These are phyloP conservation scores for Euglossa dilemma DNA, from an alignment of 1,140 invertebrate species.

Conservation along the genomic window DNA sequence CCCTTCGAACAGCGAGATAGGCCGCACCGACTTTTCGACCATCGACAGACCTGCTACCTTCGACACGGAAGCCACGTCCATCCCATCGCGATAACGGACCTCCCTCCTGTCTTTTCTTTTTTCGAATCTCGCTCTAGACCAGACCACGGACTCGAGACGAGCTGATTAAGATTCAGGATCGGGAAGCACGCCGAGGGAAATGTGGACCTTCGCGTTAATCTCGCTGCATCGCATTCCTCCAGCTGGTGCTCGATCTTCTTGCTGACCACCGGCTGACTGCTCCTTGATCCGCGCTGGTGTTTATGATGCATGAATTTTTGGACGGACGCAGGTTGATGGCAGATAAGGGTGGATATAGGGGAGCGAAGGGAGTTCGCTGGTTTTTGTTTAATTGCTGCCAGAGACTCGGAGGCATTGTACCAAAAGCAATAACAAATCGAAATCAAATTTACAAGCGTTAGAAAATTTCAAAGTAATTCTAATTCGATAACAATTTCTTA, in stretches of 20 bases:
- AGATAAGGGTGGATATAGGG: neutral
- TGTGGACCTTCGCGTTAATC: constrained; percentile 44
- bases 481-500: too few relatives aligned
- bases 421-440: too few relatives aligned
- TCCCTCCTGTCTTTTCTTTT: constrained; percentile 11
- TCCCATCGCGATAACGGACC: constrained; percentile 55
- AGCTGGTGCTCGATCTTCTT: constrained; percentile 40
- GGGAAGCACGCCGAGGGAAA: constrained; percentile 30
- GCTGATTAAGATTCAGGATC: constrained; percentile 64
- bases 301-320: constrained; percentile 3
- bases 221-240: constrained; percentile 49
- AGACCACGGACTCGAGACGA: neutral
- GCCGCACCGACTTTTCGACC: constrained; percentile 44
- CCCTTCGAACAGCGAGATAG: too few relatives aligned
- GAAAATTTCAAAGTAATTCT: too few relatives aligned
- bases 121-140: neutral
- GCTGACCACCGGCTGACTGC: constrained; percentile 30
- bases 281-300: neutral
- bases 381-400: too few relatives aligned
- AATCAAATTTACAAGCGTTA: too few relatives aligned
- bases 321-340: neutral
- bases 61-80: constrained; percentile 42
- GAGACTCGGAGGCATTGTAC: too few relatives aligned
- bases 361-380: too few relatives aligned
- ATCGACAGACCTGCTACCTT: constrained; percentile 14